These are phyloP conservation scores for Vanessa cardui DNA, from an alignment of 2,888 invertebrate species.

Conservation along the genomic window DNA sequence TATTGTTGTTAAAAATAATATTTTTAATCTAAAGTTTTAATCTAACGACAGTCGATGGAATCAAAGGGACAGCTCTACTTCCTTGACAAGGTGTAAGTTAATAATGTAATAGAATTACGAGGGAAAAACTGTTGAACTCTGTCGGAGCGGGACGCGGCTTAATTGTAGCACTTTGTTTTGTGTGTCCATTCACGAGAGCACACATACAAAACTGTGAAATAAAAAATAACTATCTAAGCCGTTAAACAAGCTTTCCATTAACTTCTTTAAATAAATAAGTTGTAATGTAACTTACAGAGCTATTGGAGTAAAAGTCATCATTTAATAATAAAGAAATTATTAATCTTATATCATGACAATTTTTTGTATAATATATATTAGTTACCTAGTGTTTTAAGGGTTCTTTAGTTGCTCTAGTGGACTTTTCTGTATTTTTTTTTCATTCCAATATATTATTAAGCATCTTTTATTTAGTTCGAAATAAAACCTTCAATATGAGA, in stretches of 20 bases:
- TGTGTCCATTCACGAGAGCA: slow-evolving; percentile 27
- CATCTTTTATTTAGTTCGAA: not conserved
- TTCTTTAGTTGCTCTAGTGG: too few species aligned
- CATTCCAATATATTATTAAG: too few species aligned
- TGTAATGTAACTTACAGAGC: not conserved
- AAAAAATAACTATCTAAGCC: slow-evolving; percentile 1
- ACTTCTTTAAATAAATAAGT: slow-evolving; percentile 4
- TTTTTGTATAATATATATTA: too few species aligned
- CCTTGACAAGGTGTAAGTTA: slow-evolving; percentile 80
- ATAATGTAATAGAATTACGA: slow-evolving; percentile 83
- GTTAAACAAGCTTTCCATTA: not conserved
- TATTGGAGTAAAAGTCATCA: too few species aligned
- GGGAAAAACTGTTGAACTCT: slow-evolving; percentile 80
- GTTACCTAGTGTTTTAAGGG: too few species aligned
- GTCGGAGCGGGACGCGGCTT: slow-evolving; percentile 71
- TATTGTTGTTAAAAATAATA: too few species aligned
- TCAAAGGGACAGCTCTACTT: slow-evolving; percentile 51
- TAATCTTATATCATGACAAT: too few species aligned
- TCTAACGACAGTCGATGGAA: not conserved
- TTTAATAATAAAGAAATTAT: too few species aligned
- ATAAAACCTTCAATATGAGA: not conserved
- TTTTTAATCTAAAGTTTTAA: not conserved
- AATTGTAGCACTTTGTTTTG: slow-evolving; percentile 78
- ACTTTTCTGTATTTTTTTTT: too few species aligned
- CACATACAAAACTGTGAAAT: slow-evolving; percentile 22